Evolutionary conservation across 2,113 vertebrate species (phyloP).

Genomic region (Tragelaphus imberbis): DNA sequence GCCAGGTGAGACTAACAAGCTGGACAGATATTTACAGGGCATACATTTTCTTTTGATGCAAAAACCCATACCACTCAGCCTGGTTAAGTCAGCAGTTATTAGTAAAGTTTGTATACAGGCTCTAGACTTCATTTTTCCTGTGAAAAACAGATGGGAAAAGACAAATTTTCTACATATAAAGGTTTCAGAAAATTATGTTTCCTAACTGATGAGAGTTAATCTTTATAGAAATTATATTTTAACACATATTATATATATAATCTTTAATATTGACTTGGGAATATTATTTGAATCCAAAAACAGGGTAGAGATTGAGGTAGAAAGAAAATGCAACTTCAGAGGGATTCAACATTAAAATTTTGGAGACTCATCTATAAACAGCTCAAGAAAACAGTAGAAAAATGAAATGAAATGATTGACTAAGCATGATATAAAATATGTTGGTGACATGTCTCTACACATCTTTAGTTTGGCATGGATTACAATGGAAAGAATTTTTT

Average conservation of each 20-base stretch:
- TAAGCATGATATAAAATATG: constrained; percentile 12
- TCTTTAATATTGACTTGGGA: neutral
- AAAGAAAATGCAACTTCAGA: constrained; percentile 13
- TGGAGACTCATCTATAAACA: neutral
- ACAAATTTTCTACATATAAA: neutral
- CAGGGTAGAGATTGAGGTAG: neutral
- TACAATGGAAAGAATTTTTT: neutral
- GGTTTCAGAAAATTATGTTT: neutral
- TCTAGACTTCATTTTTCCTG: neutral
- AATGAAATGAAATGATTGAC: constrained; percentile 16
- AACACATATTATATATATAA: neutral
- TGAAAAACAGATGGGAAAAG: neutral
- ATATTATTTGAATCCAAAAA: constrained; percentile 1
- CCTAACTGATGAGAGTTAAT: neutral
- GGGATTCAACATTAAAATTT: neutral
- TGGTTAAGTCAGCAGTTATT: neutral
- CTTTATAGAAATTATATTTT: neutral
- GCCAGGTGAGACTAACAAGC: neutral
- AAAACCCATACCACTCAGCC: neutral
- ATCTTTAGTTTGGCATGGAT: neutral
- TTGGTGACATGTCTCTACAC: neutral
- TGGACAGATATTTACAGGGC: neutral
- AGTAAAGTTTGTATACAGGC: neutral
- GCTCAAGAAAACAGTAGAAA: neutral
- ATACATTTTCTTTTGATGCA: neutral